Base-by-base conservation (phyloP, 2,113 vertebrate genomes). In the Cavia porcellus region DNA sequence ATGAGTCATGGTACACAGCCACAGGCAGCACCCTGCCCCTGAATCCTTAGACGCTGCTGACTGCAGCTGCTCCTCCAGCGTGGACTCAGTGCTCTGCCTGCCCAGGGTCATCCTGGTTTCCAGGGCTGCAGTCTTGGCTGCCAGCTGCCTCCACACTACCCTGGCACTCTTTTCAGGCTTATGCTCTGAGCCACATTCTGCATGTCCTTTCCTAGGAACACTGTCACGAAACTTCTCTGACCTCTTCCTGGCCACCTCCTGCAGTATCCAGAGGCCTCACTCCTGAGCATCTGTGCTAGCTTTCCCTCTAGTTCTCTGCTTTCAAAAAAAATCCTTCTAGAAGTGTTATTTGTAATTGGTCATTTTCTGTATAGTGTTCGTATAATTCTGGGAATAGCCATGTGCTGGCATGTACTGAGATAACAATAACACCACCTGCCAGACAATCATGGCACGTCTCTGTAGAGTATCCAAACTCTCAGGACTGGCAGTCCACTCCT, bases 1-100 rank as follows among this genome's bases (percentile, higher is more conserved):
- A n/a, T 0, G 1, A 3, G 35, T 14, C 42, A 2, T 35, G 19
- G n/a, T 30, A 11, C 7, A 1, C 9, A 13, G n/a, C 17, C 19
- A 3, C 42, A 24, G 35, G 52, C 7, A 7, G 42, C 17, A 17
- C 5, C 35, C 15, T 5, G 20, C n/a, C 62, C 52, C 52, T 15
- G 59, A 3, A 4, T 13, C 4, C 3, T 35, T 1, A 50, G 9
- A 59, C 2, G 3, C 45, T 14, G 7, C 32, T 15, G 11, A 7
- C 15, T 8, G 22, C 7, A 1, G 8, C 2, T 0, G 45, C 20
- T 42, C 12, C 3, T 22, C 32, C 50, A 25, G 19, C 20, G 7
- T 28, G 45, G 20, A 62, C 66, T 3, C 0, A 62, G 28, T 35
- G 6, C 7, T 70, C 38, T 66, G 11, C 61, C 42, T 17, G 1